phyloP scores from a whole-genome alignment of 2,888 invertebrate species.

The Cepaea hortensis region DNA sequence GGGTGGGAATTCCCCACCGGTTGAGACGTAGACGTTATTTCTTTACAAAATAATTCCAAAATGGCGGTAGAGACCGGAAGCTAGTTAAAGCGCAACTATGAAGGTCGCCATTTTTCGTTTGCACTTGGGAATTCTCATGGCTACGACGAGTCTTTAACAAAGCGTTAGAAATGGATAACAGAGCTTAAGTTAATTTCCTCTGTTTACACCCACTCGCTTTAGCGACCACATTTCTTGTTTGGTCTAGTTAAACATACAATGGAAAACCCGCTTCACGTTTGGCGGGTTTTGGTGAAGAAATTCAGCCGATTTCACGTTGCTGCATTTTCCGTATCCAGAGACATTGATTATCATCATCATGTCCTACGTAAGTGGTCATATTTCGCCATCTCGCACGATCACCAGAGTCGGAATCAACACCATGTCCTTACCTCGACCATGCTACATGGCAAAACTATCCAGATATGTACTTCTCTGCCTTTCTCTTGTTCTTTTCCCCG shows the following conservation, averaged over 20 bases:
- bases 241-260: neutral
- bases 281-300: neutral
- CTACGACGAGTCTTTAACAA: neutral
- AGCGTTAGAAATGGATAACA: neutral
- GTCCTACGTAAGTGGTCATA: too few species aligned
- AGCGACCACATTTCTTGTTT: neutral
- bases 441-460: too few species aligned
- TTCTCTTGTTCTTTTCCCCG: too few species aligned
- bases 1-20: too few species aligned
- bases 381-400: too few species aligned
- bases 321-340: neutral
- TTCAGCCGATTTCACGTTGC: neutral
- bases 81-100: neutral
- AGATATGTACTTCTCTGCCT: too few species aligned
- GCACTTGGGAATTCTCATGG: neutral
- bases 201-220: neutral
- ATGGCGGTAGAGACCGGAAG: neutral
- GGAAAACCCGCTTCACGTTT: neutral
- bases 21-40: neutral
- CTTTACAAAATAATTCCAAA: neutral
- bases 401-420: too few species aligned
- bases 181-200: constrained; percentile 12
- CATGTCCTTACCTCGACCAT: too few species aligned
- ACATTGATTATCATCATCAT: too few species aligned
- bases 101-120: neutral